Base-by-base conservation (phyloP, 2,797 vertebrate genomes). In the Trachops cirrhosus region DNA sequence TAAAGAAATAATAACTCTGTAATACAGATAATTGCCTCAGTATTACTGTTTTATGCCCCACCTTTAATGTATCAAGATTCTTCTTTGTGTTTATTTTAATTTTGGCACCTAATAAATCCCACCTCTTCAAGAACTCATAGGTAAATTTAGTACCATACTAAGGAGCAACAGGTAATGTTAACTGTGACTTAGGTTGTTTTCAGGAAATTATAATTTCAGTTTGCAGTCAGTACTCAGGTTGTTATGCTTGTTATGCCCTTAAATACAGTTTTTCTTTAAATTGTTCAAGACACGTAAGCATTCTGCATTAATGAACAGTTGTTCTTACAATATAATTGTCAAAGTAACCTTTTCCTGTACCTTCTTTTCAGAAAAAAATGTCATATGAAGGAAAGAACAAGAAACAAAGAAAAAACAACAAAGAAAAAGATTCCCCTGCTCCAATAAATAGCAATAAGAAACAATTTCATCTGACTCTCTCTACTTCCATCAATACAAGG, bases 261-360 rank as follows among this genome's bases (percentile, higher is more conserved):
- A 19, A 90, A 41, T 0, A 32, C 18, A 86, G 64, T 29, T 93
- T 97, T 93, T 67, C 86, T 86, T 29, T 57, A 94, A 96, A 91
- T n/a, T 34, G 37, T 91, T 48, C 54, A 82, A 96, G 68, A 9
- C 41, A 89, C 9, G 5, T 84, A 86, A 68, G 88, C 7, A 26
- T 83, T 39, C 6, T 77, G 41, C 57, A 37, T 84, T 89, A 84
- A 54, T 70, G 59, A 73, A 93, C 88, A 94, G 21, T 88, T 78
- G 16, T 79, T 90, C 50, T 96, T 82, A 80, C 1, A 41, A 77
- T 37, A 50, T 93, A 89, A 68, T 73, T 85, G 24, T 91, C 85
- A 94, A 82, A 3, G 2, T 34, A 50, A 71, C 48, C n/a, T 86
- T 89, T 82, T 2, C 1, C 52, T 62, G 26, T 68, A 85, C n/a